These are phyloP conservation scores for Parnassius smintheus DNA, from an alignment of 2,888 invertebrate genomes.

Conservation along the genomic window DNA sequence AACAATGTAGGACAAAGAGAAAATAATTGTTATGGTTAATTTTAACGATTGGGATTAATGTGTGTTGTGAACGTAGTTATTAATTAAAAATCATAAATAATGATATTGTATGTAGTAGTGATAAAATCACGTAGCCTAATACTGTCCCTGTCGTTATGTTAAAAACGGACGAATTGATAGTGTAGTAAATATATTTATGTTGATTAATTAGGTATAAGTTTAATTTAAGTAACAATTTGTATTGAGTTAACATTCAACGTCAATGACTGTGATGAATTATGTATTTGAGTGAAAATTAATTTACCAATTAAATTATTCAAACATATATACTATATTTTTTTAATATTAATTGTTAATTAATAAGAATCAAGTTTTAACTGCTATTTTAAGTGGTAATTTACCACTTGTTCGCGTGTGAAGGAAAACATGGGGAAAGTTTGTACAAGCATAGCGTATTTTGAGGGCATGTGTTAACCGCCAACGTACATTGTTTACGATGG, in stretches of 20 bases:
- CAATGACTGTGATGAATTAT: conserved; percentile 54
- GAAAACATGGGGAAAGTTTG: no score
- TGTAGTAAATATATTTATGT: background rate
- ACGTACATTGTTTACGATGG: no score
- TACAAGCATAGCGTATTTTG: no score
- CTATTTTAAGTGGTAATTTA: no score
- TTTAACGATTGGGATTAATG: background rate
- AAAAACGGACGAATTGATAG: background rate
- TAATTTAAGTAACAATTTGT: conserved; percentile 20
- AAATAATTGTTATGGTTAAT: background rate
- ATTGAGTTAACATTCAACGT: conserved; percentile 25
- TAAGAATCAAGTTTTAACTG: no score
- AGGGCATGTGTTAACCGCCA: no score
- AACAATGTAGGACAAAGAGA: background rate
- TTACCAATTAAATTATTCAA: conserved; percentile 44
- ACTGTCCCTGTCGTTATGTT: background rate
- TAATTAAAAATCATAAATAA: background rate
- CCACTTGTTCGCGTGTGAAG: no score
- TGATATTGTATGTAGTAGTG: conserved; percentile 1
- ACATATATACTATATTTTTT: background rate
- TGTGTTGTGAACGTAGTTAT: background rate
- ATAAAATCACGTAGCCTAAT: conserved; percentile 11
- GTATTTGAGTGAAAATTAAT: conserved; percentile 37
- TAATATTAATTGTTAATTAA: background rate
- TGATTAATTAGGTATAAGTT: background rate